Base-by-base conservation (phyloP, 2,888 invertebrate genomes). In the Caradrina clavipalpis region DNA sequence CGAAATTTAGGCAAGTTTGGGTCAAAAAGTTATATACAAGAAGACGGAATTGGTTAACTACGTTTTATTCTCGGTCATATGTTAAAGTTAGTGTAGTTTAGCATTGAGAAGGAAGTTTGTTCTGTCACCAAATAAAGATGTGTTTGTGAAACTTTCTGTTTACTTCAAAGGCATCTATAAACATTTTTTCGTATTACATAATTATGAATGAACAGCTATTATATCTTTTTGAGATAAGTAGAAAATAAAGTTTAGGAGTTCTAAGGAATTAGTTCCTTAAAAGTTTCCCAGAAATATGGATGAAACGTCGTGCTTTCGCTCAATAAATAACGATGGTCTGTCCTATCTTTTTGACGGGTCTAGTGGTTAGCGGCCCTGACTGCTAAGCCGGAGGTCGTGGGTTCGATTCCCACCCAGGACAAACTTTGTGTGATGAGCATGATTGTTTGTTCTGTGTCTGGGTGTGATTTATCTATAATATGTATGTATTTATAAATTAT, bases 21-120 rank as follows among this genome's bases (percentile, higher is more conserved):
- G 76, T 82, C 80, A 73, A 75, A 83, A 85, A 81, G 69, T 78
- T 79, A 62, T 64, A 31, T 55, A 70, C 66, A 73, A 70, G 68
- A 47, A 76, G 56, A 78, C 63, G 62, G 66, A 79, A 86, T 85
- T 86, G 82, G 78, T 79, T 73, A 78, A 75, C 70, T 78, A 19
- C 67, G 59, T 76, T 81, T 82, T 79, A 71, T 79, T 80, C 64
- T 63, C 65, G 72, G 53, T 56, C 19, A 71, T 76, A 63, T 61
- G 73, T 80, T 68, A 61, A 79, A 67, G 78, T 75, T 71, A 69
- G 72, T 51, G 22, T 22, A 69, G 61, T 78, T 83, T 64, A 13
- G 65, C 57, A 62, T 72, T 69, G 60, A 55, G 51, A 51, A 39
- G 22, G 69, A 76, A 58, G 55, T 66, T 60, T 49, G 10, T 57